phyloP scores from a whole-genome alignment of 1,140 invertebrate genomes.

The Charaxes varanes region DNA sequence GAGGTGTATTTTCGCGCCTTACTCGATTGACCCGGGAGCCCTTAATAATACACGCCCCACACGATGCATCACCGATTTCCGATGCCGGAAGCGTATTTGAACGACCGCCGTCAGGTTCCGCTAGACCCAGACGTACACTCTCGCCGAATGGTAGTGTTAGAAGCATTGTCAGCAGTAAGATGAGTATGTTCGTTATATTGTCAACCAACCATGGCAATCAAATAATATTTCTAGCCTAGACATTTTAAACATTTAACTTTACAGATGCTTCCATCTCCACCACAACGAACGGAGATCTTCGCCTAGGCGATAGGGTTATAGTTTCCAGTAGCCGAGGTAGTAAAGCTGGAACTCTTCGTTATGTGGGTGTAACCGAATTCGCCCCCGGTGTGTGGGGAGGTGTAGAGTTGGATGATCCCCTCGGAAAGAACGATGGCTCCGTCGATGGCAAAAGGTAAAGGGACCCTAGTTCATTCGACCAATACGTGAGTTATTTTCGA shows the following conservation, averaged over 20 bases:
- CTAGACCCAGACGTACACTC: slow-evolving; percentile 54
- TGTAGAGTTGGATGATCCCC: slow-evolving; percentile 93
- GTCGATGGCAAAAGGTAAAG: slow-evolving; percentile 87
- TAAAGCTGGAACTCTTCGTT: slow-evolving; percentile 91
- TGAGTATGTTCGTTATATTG: too few species aligned
- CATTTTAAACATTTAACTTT: slow-evolving; percentile 12
- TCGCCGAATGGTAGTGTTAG: slow-evolving; percentile 70
- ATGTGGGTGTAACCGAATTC: slow-evolving; percentile 91
- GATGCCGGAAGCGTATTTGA: slow-evolving; percentile 63
- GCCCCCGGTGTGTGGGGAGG: slow-evolving; percentile 95
- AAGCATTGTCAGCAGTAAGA: slow-evolving; percentile 70
- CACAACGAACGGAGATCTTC: slow-evolving; percentile 76
- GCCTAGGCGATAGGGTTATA: slow-evolving; percentile 92
- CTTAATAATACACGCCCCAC: slow-evolving; percentile 61
- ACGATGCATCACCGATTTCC: slow-evolving; percentile 63
- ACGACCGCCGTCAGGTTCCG: slow-evolving; percentile 50
- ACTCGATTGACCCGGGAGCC: slow-evolving; percentile 89
- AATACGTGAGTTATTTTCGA: background rate
- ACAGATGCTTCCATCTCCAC: slow-evolving; percentile 80
- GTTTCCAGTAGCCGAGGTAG: slow-evolving; percentile 87
- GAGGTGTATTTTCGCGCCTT: slow-evolving; percentile 94
- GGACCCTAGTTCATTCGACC: background rate
- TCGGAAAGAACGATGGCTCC: slow-evolving; percentile 97
- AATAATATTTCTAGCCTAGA: background rate
- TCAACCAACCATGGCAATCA: too few species aligned